phyloP scores from a whole-genome alignment of 2,113 vertebrate genomes.

The Tragelaphus buxtoni region DNA sequence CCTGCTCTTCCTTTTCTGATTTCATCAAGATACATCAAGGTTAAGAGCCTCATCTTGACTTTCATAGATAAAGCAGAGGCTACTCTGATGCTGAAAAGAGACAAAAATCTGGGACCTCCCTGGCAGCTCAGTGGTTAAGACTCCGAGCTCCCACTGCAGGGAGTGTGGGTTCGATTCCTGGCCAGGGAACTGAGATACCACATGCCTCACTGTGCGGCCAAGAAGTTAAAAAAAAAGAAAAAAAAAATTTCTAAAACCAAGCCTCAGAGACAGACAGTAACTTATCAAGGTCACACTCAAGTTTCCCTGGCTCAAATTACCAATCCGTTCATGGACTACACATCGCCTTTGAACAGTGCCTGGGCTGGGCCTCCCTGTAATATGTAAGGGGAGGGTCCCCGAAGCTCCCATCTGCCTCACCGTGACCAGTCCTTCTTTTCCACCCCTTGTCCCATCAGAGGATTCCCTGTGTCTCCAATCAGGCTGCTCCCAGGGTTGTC shows the following conservation, averaged over 20 bases:
- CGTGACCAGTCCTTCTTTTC: neutral
- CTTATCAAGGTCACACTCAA: neutral
- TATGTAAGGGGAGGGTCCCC: accelerated
- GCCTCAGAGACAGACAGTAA: neutral
- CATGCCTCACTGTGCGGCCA: neutral
- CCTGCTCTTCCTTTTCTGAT: neutral
- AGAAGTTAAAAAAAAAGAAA: neutral
- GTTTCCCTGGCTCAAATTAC: neutral
- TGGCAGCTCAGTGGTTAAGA: neutral
- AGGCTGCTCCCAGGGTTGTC: constrained; percentile 37
- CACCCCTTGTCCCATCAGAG: neutral
- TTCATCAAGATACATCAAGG: neutral
- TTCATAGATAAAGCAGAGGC: neutral
- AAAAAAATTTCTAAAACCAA: neutral
- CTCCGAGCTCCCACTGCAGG: neutral
- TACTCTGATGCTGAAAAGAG: neutral
- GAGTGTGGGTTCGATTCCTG: neutral
- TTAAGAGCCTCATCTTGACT: neutral
- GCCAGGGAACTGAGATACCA: neutral
- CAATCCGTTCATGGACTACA: neutral
- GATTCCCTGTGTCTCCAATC: neutral
- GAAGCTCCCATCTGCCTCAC: accelerated
- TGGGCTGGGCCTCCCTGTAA: neutral
- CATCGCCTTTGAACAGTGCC: neutral
- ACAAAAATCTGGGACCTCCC: neutral